Percentiles rank a stretch among this genome's conserved stretches.
These are phyloP conservation scores for Morone saxatilis DNA, from an alignment of 2,113 vertebrate species.

Conservation along the genomic window DNA sequence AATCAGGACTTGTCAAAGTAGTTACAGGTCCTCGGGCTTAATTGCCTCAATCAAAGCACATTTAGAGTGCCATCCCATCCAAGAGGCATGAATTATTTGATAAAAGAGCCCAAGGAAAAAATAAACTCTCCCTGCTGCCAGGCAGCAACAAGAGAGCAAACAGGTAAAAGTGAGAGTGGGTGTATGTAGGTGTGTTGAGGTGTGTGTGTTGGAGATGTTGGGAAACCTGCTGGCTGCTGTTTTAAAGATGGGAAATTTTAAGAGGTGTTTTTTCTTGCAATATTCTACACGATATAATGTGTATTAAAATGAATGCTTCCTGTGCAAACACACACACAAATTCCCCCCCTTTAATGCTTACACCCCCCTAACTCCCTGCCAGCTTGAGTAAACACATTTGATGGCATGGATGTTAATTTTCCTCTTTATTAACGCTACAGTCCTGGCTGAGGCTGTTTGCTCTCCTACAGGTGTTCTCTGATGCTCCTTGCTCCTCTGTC, in stretches of 20 bases:
- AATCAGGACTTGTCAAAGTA: conserved; percentile 51
- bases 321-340: conserved; percentile 21
- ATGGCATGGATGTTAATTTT: conserved; percentile 53
- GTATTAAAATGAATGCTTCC: not conserved
- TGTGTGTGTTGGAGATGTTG: not conserved
- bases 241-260: conserved; percentile 9
- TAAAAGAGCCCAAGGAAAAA: conserved; percentile 59
- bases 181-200: conserved; percentile 4
- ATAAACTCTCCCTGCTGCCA: conserved; percentile 61
- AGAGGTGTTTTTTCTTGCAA: not conserved
- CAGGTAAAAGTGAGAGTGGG: not conserved
- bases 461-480: conserved; percentile 65
- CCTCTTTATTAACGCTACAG: conserved; percentile 46
- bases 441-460: conserved; percentile 51
- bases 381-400: conserved; percentile 49
- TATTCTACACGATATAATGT: not conserved
- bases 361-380: conserved; percentile 19
- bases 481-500: conserved; percentile 3
- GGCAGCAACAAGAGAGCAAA: conserved; percentile 21
- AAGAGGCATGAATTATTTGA: conserved; percentile 71
- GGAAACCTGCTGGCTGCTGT: conserved; percentile 15
- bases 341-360: conserved; percentile 24
- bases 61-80: conserved; percentile 55
- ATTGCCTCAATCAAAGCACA: conserved; percentile 73
- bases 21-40: conserved; percentile 59